Evolutionary conservation across 2,113 vertebrate genomes (phyloP), one percentile per base, ranked within the genome.

Genomic region (Panthera uncia): DNA sequence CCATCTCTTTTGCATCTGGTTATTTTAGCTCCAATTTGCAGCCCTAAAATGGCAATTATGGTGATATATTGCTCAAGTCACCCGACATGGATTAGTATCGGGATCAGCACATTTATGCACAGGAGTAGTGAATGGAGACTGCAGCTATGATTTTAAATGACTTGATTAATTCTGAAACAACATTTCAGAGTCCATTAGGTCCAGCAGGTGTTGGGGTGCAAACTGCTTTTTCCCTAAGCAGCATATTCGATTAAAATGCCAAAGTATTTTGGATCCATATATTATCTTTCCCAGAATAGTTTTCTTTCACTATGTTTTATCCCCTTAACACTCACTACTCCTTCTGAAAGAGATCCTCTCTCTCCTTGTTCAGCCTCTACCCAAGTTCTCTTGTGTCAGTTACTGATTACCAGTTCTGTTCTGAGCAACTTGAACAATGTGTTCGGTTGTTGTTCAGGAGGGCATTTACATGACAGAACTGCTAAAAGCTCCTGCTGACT

Each of bases 11-110:
- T 99, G 99, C 99, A 99, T 99, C 99, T 99, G 99, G 99, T 99
- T 99, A 99, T 99, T 99, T 99, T 99, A 99, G 99, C 99, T 99
- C 99, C 99, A 99, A 99, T 99, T 99, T 99, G 99, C 99, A 98
- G 99, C 98, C 99, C 98, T 99, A 99, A 99, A 99, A 99, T 98
- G 99, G 99, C 99, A 99, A 99, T 99, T 99, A 99, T 97, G 97
- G 98, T 99, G 99, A 99, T 99, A 98, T 99, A 99, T 98, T 99
- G 99, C 99, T 98, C 69, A 98, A 99, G 99, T 99, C 99, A 99
- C 99, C 99, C 98, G 97, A 99, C 99, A 98, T 99, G 99, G 99
- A 99, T 98, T 99, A 97, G 99, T 99, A 99, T 99, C 93, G 97
- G 98, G 99, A 99, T 99, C 99, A 99, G 99, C 99, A 99, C 99